A percentile compares a stretch with the other conserved stretches of the same genome.
These are phyloP conservation scores for Scophthalmus maximus DNA, from an alignment of 2,113 vertebrate species.

Conservation along the genomic window DNA sequence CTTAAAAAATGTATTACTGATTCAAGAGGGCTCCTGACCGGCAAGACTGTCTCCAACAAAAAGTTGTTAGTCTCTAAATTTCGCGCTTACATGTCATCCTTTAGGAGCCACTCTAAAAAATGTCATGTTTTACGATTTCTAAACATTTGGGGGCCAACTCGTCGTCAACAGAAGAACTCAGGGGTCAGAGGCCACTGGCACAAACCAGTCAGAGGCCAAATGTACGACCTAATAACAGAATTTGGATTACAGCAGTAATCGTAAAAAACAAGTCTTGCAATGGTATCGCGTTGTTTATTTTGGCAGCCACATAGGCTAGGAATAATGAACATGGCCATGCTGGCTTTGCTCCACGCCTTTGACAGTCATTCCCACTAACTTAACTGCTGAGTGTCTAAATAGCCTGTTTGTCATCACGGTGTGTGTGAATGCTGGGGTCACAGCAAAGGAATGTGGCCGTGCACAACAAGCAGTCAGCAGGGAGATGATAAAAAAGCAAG, in stretches of 20 bases:
- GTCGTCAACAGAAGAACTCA: conserved; percentile 6
- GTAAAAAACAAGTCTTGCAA: conserved; percentile 21
- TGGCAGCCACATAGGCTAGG: conserved; percentile 31
- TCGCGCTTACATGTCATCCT: conserved; percentile 25
- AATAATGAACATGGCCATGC: conserved; percentile 54
- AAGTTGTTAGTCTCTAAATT: conserved; percentile 21
- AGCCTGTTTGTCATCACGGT: conserved; percentile 71
- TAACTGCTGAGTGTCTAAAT: conserved; percentile 60
- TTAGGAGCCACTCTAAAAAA: conserved; percentile 27
- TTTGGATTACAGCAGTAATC: not conserved
- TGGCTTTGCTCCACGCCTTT: conserved; percentile 37
- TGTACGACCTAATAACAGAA: conserved; percentile 12
- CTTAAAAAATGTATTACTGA: not conserved
- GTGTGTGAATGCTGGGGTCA: conserved; percentile 63
- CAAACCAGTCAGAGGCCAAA: conserved; percentile 7
- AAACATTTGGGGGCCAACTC: conserved; percentile 54
- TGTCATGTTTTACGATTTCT: conserved; percentile 55
- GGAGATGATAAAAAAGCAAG: conserved; percentile 43
- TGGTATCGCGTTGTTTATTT: conserved; percentile 31
- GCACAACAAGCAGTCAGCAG: conserved; percentile 57
- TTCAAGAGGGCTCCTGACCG: not conserved
- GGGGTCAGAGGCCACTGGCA: conserved; percentile 28
- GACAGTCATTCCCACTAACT: conserved; percentile 53
- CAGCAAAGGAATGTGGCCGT: conserved; percentile 64
- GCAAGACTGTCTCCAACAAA: not conserved